A percentile compares a stretch with the other conserved stretches of the same genome.
Evolutionary conservation across 2,797 vertebrate genomes (phyloP).

Genomic region (Pangasius djambal): DNA sequence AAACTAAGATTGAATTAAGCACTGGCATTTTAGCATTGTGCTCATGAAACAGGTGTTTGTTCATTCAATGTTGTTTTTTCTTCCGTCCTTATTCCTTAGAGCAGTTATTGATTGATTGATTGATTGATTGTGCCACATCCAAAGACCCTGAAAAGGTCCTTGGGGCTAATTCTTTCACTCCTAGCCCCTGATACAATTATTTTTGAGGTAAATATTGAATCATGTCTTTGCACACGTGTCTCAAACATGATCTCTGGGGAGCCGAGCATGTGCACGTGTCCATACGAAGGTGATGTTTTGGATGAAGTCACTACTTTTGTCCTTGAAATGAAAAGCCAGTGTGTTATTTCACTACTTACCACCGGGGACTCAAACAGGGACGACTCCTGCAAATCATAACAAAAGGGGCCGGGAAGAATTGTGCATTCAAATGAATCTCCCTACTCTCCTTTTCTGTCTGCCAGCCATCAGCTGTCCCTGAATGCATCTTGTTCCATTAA

Average conservation of each 20-base stretch:
- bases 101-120: slow-evolving; percentile 54
- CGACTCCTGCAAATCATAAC: slow-evolving; percentile 39
- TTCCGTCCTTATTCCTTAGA: slow-evolving; percentile 22
- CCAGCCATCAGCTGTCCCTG: slow-evolving; percentile 1
- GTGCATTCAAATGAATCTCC: slow-evolving; percentile 30
- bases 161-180: slow-evolving; percentile 2
- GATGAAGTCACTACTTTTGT: slow-evolving; percentile 26
- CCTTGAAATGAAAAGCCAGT: slow-evolving; percentile 53
- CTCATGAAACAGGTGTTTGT: slow-evolving; percentile 21
- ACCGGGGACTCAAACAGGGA: slow-evolving; percentile 25
- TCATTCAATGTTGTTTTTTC: slow-evolving; percentile 8
- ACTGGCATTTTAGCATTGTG: slow-evolving; percentile 37
- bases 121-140: slow-evolving; percentile 43
- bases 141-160: slow-evolving; percentile 7
- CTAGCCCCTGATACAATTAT: slow-evolving; percentile 26
- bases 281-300: slow-evolving; percentile 23
- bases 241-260: slow-evolving; percentile 30
- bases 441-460: slow-evolving; percentile 5
- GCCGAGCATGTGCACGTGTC: background rate
- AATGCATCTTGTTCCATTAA: slow-evolving; percentile 35
- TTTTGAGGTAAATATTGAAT: slow-evolving; percentile 26
- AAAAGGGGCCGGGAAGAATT: slow-evolving; percentile 25
- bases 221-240: slow-evolving; percentile 38
- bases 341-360: slow-evolving; percentile 40
- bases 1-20: background rate